These are phyloP conservation scores for Acronicta psi DNA, from an alignment of 2,888 invertebrate species.

Conservation along the genomic window DNA sequence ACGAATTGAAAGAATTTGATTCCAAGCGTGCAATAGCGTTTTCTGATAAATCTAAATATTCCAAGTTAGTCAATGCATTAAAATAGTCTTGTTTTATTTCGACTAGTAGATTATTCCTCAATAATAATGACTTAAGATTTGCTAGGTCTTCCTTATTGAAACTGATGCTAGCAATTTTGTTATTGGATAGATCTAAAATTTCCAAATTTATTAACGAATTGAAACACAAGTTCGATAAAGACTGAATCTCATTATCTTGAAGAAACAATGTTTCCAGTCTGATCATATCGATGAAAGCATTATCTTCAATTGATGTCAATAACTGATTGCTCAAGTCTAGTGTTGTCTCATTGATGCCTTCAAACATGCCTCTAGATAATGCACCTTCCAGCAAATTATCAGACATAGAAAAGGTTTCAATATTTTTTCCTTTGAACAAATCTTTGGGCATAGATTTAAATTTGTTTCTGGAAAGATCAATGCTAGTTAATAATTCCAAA, in stretches of 20 bases:
- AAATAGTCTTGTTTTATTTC: slow-evolving; percentile 66
- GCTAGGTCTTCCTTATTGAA: slow-evolving; percentile 68
- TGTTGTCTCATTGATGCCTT: slow-evolving; percentile 64
- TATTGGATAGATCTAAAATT: slow-evolving; percentile 71
- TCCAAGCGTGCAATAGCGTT: slow-evolving; percentile 71
- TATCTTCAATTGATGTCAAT: slow-evolving; percentile 67
- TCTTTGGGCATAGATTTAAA: slow-evolving; percentile 65
- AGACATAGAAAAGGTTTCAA: slow-evolving; percentile 63
- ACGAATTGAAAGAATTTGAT: slow-evolving; percentile 64
- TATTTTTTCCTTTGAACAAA: slow-evolving; percentile 68
- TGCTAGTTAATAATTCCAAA: slow-evolving; percentile 47
- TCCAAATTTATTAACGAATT: slow-evolving; percentile 59
- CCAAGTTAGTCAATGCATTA: slow-evolving; percentile 58
- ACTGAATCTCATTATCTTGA: slow-evolving; percentile 68
- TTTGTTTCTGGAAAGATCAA: slow-evolving; percentile 71
- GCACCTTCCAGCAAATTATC: slow-evolving; percentile 68
- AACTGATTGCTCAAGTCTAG: slow-evolving; percentile 71
- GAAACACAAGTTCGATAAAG: slow-evolving; percentile 66
- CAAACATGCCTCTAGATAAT: slow-evolving; percentile 69
- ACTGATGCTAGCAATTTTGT: slow-evolving; percentile 66
- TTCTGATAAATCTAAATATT: slow-evolving; percentile 72
- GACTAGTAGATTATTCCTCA: slow-evolving; percentile 68
- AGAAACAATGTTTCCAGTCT: slow-evolving; percentile 62
- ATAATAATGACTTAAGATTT: slow-evolving; percentile 61
- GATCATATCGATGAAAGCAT: slow-evolving; percentile 68